Evolutionary conservation across 2,888 invertebrate genomes (phyloP).

Genomic region (Colletes collaris): DNA sequence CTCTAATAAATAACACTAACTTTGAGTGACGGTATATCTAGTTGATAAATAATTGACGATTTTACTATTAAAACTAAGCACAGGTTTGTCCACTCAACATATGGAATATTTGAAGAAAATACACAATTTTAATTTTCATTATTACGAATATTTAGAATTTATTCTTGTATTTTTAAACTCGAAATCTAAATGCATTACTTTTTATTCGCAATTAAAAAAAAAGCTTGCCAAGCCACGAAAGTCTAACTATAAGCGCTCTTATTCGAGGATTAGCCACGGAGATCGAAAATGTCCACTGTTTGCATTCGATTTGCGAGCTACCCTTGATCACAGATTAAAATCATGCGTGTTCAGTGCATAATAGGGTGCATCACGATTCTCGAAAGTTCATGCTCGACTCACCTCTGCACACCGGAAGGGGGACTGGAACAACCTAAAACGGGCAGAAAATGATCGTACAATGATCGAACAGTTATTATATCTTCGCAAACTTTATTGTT

Average conservation of each 20-base stretch:
- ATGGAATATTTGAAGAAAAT: no score
- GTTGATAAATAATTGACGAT: no score
- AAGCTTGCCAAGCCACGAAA: no score
- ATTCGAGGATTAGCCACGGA: background rate
- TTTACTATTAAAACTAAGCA: no score
- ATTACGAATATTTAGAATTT: no score
- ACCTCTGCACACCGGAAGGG: background rate
- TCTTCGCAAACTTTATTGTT: constrained; percentile 53
- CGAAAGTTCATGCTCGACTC: constrained; percentile 14
- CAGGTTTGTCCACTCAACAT: no score
- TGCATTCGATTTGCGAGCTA: background rate
- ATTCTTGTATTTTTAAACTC: no score
- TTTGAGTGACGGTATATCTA: no score
- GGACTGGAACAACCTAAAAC: constrained; percentile 4
- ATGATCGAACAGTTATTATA: background rate
- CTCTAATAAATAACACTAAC: no score
- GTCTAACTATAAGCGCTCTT: background rate
- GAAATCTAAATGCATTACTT: no score
- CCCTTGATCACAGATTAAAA: background rate
- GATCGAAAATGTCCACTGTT: background rate
- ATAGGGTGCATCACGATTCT: constrained; percentile 9
- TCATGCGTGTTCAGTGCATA: constrained; percentile 14
- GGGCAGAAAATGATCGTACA: background rate
- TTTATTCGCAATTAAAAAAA: no score
- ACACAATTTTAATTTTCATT: no score